A percentile compares a stretch with the other conserved stretches of the same genome.
Evolutionary conservation across 2,113 vertebrate genomes (phyloP).

Genomic region (Sporophila hypoxantha): DNA sequence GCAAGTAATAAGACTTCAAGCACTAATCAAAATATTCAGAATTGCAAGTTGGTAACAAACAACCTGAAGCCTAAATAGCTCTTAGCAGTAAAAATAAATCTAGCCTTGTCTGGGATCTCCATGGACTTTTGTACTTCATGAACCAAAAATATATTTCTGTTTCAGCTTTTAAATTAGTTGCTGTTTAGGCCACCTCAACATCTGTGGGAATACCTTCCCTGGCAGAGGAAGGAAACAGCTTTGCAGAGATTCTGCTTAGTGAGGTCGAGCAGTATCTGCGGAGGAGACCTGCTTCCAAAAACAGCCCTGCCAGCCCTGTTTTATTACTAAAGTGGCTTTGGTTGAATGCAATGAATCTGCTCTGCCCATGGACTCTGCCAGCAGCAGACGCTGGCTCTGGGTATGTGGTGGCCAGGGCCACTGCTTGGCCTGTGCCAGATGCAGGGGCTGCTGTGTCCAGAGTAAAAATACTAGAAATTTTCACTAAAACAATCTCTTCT

Average conservation of each 20-base stretch:
- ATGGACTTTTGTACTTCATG: background rate
- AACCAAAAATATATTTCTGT: background rate
- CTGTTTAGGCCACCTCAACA: background rate
- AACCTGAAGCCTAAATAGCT: background rate
- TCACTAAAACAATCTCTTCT: background rate
- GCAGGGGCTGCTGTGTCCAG: background rate
- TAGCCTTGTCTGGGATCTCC: background rate
- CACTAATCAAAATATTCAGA: background rate
- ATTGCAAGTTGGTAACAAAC: background rate
- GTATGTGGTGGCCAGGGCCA: no score
- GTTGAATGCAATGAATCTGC: background rate
- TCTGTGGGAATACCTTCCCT: background rate
- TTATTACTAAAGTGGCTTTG: background rate
- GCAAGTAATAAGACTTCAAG: background rate
- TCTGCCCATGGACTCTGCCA: background rate
- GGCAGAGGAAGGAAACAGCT: background rate
- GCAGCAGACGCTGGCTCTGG: rapidly evolving
- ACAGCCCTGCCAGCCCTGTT: background rate
- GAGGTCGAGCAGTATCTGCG: background rate
- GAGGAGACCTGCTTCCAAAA: background rate
- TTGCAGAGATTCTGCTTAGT: background rate
- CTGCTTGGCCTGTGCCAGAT: background rate
- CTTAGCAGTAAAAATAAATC: background rate
- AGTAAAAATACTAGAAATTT: background rate
- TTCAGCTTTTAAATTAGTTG: background rate